Base-by-base conservation (phyloP, 2,797 vertebrate species). In the Neostethus bicornis region DNA sequence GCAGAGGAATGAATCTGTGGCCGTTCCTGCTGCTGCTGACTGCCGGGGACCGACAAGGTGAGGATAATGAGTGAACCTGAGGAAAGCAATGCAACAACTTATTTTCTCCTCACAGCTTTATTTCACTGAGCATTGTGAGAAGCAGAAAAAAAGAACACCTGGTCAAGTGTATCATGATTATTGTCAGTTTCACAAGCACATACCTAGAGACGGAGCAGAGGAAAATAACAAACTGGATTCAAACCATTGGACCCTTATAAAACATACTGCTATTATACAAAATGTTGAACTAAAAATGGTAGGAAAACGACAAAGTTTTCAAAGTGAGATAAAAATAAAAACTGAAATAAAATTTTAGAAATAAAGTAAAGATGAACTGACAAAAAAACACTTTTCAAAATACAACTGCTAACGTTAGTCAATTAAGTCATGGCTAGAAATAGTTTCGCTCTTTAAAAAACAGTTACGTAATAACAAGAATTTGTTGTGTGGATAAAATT, bases 1-100 rank as follows among this genome's bases (percentile, higher is more conserved):
- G 61, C 59, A 59, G 66, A 75, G 26, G 47, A 66, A 66, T 58
- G 52, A 52, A 66, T 66, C 25, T 42, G 38, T 46, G 23, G 47
- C 59, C 52, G 47, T 24, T 1, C n/a, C 45, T 17, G 1, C 51
- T n/a, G 2, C 56, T 39, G 34, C 45, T 26, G 38, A 38, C 5
- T 17, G 13, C 45, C 47, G 47, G 37, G n/a, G 42, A 10, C 16
- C 1, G 2, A 46, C 7, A 5, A 56, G 4, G 43, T 51, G 64
- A 21, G 32, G 47, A 51, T 54, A 66, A 48, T 1, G 14, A 28
- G 49, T 13, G 45, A 57, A 63, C 20, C 52, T 8, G 56, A 53
- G 39, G 26, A 55, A 55, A 50, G 25, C 26, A 34, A 56, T 0
- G 39, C 58, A 66, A 51, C 35, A 19, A 14, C 47, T 41, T 19